Conservation (phyloP, 2,113 vertebrate genomes). For the Lamprotornis superbus region DNA sequence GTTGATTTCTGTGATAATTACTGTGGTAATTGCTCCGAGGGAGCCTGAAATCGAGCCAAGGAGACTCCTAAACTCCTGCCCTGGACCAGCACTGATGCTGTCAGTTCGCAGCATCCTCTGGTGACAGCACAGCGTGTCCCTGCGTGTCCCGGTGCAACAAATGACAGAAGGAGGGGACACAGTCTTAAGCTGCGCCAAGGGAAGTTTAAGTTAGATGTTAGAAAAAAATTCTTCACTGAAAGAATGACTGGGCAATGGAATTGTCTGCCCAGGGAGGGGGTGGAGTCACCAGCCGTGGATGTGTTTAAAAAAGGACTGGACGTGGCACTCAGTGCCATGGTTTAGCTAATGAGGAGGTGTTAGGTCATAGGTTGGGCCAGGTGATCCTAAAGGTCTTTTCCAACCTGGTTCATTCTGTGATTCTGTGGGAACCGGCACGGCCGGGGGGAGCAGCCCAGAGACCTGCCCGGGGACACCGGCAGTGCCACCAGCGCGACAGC, state of each 20-base stretch:
- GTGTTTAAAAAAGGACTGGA: not conserved
- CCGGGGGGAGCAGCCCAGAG: not conserved
- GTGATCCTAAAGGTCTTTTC: not conserved
- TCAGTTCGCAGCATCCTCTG: not conserved
- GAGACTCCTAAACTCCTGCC: not conserved
- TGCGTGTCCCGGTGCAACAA: accelerated
- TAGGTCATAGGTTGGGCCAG: accelerated
- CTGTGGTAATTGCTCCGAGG: accelerated
- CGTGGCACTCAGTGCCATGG: not conserved
- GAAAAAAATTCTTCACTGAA: too few species aligned
- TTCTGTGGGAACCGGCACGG: not conserved
- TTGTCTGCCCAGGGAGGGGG: not conserved
- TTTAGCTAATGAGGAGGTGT: not conserved
- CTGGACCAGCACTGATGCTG: not conserved
- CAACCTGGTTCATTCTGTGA: accelerated
- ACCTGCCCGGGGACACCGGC: not conserved
- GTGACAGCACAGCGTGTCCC: not conserved
- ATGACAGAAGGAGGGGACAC: not conserved
- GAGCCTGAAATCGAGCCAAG: not conserved
- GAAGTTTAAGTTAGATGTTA: accelerated
- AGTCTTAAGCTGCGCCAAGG: not conserved
- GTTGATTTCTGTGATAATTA: not conserved
- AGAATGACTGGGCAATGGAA: not conserved
- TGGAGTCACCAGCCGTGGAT: not conserved
- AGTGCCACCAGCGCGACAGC: not conserved